Conservation (phyloP, 2,797 vertebrate genomes). For the Merluccius polli region DNA sequence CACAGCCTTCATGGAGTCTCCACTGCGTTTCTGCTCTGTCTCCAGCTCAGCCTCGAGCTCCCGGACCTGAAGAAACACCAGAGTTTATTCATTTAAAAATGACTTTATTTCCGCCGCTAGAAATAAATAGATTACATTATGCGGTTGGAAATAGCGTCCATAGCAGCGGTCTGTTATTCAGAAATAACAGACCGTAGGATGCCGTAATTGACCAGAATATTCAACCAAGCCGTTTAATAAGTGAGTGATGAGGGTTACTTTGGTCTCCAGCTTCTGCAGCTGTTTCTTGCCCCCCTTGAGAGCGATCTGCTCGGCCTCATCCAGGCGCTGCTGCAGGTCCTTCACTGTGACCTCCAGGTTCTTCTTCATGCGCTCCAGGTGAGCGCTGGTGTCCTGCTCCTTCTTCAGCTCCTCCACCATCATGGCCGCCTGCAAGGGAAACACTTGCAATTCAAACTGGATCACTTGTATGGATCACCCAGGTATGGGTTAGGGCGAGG, state of each 20-base stretch:
- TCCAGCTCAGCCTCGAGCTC: conserved; percentile 75
- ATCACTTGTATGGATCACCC: no score
- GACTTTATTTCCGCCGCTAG: no score
- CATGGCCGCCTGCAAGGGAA: conserved; percentile 70
- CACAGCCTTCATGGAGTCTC: conserved; percentile 67
- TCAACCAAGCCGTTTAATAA: no score
- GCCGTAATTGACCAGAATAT: no score
- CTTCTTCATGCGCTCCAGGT: conserved; percentile 79
- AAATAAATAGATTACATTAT: no score
- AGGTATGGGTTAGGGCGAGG: no score
- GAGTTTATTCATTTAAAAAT: not conserved
- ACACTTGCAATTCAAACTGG: not conserved
- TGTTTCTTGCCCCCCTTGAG: conserved; percentile 78
- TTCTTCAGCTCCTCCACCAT: conserved; percentile 82
- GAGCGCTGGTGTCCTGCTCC: conserved; percentile 77
- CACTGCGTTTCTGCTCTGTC: conserved; percentile 66
- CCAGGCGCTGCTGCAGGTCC: conserved; percentile 74
- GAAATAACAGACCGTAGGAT: no score
- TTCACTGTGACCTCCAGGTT: conserved; percentile 74
- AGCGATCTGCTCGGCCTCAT: conserved; percentile 76
- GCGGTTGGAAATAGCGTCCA: no score
- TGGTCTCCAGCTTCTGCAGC: conserved; percentile 72
- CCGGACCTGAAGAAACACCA: conserved; percentile 53
- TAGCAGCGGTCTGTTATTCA: no score
- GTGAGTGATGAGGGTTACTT: conserved; percentile 2